phyloP scores from a whole-genome alignment of 2,888 invertebrate species.

The Marasmarcha lunaedactyla region DNA sequence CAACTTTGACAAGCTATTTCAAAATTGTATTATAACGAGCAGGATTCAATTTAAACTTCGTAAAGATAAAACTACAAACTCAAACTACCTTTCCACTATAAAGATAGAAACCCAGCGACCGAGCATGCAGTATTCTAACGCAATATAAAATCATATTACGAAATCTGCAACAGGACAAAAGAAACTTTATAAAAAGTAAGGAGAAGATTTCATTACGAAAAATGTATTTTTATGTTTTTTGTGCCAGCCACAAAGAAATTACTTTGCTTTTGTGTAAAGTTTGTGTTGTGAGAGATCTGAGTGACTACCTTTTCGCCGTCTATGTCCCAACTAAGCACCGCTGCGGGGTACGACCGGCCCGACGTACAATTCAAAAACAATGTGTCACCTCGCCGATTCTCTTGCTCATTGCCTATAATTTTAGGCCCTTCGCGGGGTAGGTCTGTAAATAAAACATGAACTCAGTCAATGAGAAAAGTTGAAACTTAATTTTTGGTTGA shows the following conservation, averaged over 20 bases:
- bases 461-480: background rate
- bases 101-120: too few relatives aligned
- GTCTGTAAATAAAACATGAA: conserved; percentile 43
- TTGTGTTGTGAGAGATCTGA: background rate
- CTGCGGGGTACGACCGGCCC: conserved; percentile 80
- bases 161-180: background rate
- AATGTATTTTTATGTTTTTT: conserved; percentile 1
- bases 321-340: conserved; percentile 81
- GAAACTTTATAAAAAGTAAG: background rate
- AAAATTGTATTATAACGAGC: too few relatives aligned
- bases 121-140: too few relatives aligned
- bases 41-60: too few relatives aligned
- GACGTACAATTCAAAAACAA: conserved; percentile 83
- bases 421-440: conserved; percentile 79
- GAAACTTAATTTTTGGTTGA: too few relatives aligned
- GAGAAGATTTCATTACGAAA: conserved; percentile 1
- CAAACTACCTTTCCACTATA: too few relatives aligned
- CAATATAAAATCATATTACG: too few relatives aligned
- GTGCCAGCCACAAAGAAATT: conserved; percentile 1
- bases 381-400: conserved; percentile 80
- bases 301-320: conserved; percentile 78
- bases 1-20: too few relatives aligned
- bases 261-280: background rate
- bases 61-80: too few relatives aligned
- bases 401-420: conserved; percentile 79